Evolutionary conservation across 2,113 vertebrate genomes (phyloP).

Genomic region (Excalfactoria chinensis): DNA sequence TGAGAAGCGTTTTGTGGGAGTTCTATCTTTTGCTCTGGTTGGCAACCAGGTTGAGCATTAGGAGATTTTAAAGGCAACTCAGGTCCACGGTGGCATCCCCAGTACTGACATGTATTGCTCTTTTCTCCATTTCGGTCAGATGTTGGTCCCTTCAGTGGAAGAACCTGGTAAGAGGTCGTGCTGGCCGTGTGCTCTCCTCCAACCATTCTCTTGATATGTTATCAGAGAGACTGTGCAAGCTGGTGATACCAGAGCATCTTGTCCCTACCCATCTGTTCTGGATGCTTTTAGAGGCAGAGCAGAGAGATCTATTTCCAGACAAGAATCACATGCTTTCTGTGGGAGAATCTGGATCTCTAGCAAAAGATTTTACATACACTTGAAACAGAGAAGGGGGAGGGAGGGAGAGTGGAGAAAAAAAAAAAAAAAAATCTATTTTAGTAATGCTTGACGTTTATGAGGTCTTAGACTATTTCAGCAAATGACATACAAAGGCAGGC

Average conservation of each 20-base stretch:
- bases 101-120: not conserved
- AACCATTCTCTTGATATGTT: not conserved
- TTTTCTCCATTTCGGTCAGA: not conserved
- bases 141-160: not conserved
- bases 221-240: not conserved
- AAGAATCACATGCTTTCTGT: slow-evolving; percentile 21
- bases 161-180: not conserved
- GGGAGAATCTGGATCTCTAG: slow-evolving; percentile 45
- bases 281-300: not conserved
- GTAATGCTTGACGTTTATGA: not conserved
- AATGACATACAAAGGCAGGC: not conserved
- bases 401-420: not conserved
- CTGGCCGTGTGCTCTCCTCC: not conserved
- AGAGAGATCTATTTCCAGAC: slow-evolving; percentile 26
- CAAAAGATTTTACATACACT: slow-evolving; percentile 12
- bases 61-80: not conserved
- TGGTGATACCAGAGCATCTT: not conserved
- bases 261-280: slow-evolving; percentile 4
- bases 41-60: not conserved
- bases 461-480: slow-evolving; percentile 9
- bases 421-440: slow-evolving; percentile 33
- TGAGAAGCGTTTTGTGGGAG: rapidly evolving
- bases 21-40: not conserved
- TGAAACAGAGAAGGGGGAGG: slow-evolving; percentile 26
- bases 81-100: not conserved